phyloP scores from a whole-genome alignment of 2,113 vertebrate species.

The Oryzias woworae region DNA sequence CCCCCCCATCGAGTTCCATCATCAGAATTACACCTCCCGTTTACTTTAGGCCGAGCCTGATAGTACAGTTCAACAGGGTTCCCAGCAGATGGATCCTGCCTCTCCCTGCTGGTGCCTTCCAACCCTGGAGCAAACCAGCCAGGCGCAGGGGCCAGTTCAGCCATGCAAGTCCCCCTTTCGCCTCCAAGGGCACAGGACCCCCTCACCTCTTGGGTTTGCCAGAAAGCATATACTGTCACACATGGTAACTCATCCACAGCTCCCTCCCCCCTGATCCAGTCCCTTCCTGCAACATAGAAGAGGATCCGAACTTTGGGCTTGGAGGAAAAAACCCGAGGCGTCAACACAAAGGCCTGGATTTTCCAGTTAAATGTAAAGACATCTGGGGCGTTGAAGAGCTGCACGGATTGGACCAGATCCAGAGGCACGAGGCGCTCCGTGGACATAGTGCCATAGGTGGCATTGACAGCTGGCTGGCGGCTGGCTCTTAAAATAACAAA shows the following conservation, averaged over 20 bases:
- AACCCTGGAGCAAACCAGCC: conserved; percentile 82
- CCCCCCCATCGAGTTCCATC: conserved; percentile 40
- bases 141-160: conserved; percentile 76
- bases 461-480: conserved; percentile 80
- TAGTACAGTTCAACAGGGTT: conserved; percentile 91
- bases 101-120: conserved; percentile 80
- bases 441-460: conserved; percentile 83
- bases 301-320: conserved; percentile 85
- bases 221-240: conserved; percentile 86
- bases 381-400: conserved; percentile 73
- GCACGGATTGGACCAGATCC: conserved; percentile 79
- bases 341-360: conserved; percentile 82
- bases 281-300: conserved; percentile 86
- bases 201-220: conserved; percentile 87
- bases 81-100: conserved; percentile 71
- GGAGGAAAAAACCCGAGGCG: conserved; percentile 78
- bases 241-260: conserved; percentile 80
- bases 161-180: conserved; percentile 84
- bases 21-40: conserved; percentile 72
- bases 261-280: conserved; percentile 79
- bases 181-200: conserved; percentile 81
- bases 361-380: conserved; percentile 84
- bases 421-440: conserved; percentile 77
- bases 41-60: conserved; percentile 74
- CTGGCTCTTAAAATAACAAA: conserved; percentile 84